These are phyloP conservation scores for Resseliella maxima DNA, from an alignment of 2,888 invertebrate genomes.

Conservation along the genomic window DNA sequence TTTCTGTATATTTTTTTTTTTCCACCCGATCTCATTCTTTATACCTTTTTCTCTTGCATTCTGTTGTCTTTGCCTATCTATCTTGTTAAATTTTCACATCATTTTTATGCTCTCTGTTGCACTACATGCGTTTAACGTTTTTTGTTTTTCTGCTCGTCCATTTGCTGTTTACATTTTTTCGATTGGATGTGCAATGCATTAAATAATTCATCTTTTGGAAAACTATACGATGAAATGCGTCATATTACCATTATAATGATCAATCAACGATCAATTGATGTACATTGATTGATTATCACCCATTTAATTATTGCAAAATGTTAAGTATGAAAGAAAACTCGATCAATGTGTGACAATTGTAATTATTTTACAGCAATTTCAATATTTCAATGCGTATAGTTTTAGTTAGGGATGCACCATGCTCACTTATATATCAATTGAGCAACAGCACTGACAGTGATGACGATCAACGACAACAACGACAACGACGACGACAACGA, in stretches of 20 bases:
- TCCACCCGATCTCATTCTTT: too few species aligned
- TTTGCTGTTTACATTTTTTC: too few species aligned
- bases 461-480: neutral
- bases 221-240: too few species aligned
- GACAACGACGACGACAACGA: too few species aligned
- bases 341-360: conserved; percentile 29
- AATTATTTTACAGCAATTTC: conserved; percentile 3
- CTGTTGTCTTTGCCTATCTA: too few species aligned
- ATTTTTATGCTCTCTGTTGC: neutral
- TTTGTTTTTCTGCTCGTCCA: too few species aligned
- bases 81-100: too few species aligned
- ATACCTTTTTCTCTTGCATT: neutral
- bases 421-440: conserved; percentile 31
- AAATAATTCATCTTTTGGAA: too few species aligned
- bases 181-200: too few species aligned
- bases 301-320: neutral
- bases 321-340: neutral
- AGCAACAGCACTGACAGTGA: neutral
- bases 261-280: too few species aligned
- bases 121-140: neutral
- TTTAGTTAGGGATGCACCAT: neutral
- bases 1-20: neutral
- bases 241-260: too few species aligned
- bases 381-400: neutral
- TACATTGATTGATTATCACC: too few species aligned